phyloP scores from a whole-genome alignment of 2,797 vertebrate genomes.

The Sebastes trivittatus region DNA sequence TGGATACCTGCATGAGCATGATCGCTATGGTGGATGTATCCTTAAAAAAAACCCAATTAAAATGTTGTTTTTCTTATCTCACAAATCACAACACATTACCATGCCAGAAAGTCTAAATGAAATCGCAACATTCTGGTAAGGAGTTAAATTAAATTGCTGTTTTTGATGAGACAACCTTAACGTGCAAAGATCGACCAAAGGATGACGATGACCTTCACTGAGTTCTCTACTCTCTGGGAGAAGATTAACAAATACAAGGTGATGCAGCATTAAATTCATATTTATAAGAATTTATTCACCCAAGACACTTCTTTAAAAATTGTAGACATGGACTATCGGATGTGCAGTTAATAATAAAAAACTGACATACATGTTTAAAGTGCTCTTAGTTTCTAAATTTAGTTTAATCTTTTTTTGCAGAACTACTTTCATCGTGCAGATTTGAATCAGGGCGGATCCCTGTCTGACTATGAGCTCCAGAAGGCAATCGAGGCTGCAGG shows the following conservation, averaged over 20 bases:
- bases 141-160: not conserved
- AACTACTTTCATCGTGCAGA: constrained; percentile 35
- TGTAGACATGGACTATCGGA: not conserved
- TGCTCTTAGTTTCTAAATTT: not conserved
- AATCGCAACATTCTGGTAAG: not conserved
- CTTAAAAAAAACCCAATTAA: not conserved
- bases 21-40: constrained; percentile 55
- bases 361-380: not conserved
- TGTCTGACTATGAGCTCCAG: constrained; percentile 34
- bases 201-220: constrained; percentile 25
- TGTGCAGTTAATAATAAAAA: not conserved
- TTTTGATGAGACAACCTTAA: constrained; percentile 33
- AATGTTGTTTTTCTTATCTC: not conserved
- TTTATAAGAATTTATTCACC: not conserved
- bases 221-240: constrained; percentile 56
- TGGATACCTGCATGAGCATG: constrained; percentile 49
- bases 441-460: constrained; percentile 6
- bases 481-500: constrained; percentile 31
- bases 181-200: constrained; percentile 24
- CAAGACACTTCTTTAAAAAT: not conserved
- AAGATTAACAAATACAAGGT: constrained; percentile 55
- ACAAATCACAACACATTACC: not conserved
- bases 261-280: not conserved
- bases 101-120: not conserved
- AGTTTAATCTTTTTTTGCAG: constrained; percentile 25